A percentile compares a stretch with the other conserved stretches of the same genome.
Conservation (phyloP, 2,797 vertebrate species). For the Sebastes trivittatus region DNA sequence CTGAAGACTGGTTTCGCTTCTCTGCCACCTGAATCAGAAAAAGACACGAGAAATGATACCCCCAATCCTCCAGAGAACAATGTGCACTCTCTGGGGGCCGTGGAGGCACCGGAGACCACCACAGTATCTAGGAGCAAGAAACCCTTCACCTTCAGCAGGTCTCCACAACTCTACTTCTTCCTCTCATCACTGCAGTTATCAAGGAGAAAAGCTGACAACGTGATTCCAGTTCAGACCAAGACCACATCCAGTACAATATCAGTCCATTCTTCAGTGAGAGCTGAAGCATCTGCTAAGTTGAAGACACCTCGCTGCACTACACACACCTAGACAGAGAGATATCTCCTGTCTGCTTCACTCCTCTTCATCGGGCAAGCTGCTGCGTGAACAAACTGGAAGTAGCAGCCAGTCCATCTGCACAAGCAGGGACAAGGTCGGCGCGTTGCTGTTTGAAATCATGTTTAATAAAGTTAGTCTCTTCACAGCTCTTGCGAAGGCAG, state of each 20-base stretch:
- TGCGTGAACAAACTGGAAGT: background rate
- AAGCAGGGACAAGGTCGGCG: no score
- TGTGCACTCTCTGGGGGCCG: no score
- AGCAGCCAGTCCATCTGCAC: background rate
- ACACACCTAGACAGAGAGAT: background rate
- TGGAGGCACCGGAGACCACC: background rate
- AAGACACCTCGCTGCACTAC: background rate
- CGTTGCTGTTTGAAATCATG: background rate
- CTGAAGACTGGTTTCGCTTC: conserved; percentile 29
- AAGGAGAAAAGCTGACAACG: background rate
- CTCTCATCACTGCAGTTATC: background rate
- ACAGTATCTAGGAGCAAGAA: no score
- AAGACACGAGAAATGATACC: background rate
- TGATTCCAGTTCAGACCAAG: background rate
- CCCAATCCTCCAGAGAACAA: no score
- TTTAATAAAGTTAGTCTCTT: background rate
- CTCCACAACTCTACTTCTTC: background rate
- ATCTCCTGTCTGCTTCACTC: background rate
- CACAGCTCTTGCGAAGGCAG: background rate
- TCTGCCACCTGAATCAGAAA: conserved; percentile 60
- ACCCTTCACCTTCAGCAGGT: no score
- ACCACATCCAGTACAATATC: background rate
- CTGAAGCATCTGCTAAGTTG: background rate
- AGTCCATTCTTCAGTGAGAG: background rate
- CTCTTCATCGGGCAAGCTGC: background rate